phyloP scores from a whole-genome alignment of 92 coral and sea anemone genomes.

The Siderastrea siderea region DNA sequence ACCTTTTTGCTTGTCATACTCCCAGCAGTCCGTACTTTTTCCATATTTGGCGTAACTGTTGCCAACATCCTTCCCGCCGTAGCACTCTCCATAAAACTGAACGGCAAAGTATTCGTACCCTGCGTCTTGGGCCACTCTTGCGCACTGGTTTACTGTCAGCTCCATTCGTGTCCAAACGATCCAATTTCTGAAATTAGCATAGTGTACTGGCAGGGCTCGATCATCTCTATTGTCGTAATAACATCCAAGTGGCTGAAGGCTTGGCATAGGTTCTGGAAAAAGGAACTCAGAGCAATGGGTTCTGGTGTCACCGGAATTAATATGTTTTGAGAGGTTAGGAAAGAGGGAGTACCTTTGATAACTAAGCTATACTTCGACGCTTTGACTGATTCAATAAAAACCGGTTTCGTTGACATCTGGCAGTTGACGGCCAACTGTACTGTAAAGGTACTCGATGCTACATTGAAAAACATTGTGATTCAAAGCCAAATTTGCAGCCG shows the following conservation, averaged over 20 bases:
- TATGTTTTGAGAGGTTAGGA: too few species aligned
- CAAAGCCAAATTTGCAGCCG: too few species aligned
- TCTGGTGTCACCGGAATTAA: too few species aligned
- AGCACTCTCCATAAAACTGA: conserved; percentile 93
- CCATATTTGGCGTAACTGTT: conserved; percentile 51
- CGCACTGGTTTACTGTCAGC: conserved; percentile 73
- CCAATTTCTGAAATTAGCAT: conserved; percentile 61
- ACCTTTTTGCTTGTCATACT: neutral
- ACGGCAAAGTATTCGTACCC: conserved; percentile 79
- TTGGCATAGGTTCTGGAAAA: conserved; percentile 22
- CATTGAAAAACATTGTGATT: too few species aligned
- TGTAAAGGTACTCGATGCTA: too few species aligned
- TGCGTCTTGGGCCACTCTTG: conserved; percentile 61
- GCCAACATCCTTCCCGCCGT: conserved; percentile 61
- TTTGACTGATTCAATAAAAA: too few species aligned
- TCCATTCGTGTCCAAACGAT: conserved; percentile 79
- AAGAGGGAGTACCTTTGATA: too few species aligned
- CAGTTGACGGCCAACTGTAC: too few species aligned
- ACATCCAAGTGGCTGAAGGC: conserved; percentile 52
- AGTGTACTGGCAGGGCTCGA: conserved; percentile 57
- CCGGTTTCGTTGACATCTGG: too few species aligned
- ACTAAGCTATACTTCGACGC: too few species aligned
- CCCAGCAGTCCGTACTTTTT: neutral
- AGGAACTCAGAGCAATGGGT: neutral
- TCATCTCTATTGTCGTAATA: conserved; percentile 11